phyloP scores from a whole-genome alignment of 2,888 invertebrate species.

The Busseola fusca region DNA sequence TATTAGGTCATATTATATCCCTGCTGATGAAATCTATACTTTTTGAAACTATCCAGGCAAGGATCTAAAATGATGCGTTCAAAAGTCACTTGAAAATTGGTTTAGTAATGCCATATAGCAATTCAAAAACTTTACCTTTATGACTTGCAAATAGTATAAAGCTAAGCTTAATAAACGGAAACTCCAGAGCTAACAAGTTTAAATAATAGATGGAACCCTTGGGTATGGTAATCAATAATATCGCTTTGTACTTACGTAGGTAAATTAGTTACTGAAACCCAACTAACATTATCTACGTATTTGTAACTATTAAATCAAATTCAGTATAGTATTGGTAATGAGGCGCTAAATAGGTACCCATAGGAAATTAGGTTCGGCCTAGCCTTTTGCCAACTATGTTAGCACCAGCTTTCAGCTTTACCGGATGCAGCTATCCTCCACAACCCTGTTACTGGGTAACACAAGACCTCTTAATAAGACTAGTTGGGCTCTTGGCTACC shows the following conservation, averaged over 20 bases:
- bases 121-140: not conserved
- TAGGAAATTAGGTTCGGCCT: not conserved
- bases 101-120: not conserved
- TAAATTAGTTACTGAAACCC: slow-evolving; percentile 20
- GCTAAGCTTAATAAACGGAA: slow-evolving; percentile 24
- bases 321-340: slow-evolving; percentile 13
- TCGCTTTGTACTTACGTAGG: slow-evolving; percentile 16
- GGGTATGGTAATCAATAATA: slow-evolving; percentile 54
- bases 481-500: not conserved
- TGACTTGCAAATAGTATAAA: not conserved
- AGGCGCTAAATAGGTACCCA: not conserved
- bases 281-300: slow-evolving; percentile 7
- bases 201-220: slow-evolving; percentile 55
- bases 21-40: not conserved
- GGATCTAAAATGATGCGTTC: not conserved
- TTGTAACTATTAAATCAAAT: slow-evolving; percentile 18
- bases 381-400: not conserved
- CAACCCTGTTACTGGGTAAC: not conserved
- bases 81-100: not conserved
- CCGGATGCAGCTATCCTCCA: not conserved
- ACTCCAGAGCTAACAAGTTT: slow-evolving; percentile 39
- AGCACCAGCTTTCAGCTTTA: not conserved
- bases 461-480: not conserved
- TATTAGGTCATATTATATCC: slow-evolving; percentile 30
- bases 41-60: not conserved